Conservation (phyloP, 2,888 invertebrate species). For the Metacarcinus magister region DNA sequence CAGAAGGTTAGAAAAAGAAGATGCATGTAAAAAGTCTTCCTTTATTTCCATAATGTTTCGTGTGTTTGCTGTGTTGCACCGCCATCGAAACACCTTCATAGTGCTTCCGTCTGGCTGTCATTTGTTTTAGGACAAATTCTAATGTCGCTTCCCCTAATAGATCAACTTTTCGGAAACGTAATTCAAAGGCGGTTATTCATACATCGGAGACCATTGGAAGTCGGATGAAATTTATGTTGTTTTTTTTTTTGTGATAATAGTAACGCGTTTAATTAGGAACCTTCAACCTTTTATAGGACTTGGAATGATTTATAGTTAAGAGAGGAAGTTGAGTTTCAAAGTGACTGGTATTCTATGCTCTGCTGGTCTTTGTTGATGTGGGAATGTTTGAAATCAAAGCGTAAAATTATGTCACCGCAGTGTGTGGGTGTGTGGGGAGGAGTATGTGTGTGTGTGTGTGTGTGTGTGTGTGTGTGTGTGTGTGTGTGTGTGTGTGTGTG, state of each 20-base stretch:
- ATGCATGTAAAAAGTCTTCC: too few relatives aligned
- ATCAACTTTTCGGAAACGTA: neutral
- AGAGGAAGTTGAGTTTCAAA: neutral
- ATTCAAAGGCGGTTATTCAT: neutral
- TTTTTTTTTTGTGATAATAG: neutral
- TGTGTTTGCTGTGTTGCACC: too few relatives aligned
- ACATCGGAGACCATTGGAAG: neutral
- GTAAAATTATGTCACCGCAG: neutral
- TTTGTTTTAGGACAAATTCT: too few relatives aligned
- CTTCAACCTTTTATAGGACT: neutral
- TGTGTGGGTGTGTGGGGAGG: neutral
- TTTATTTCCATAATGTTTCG: too few relatives aligned
- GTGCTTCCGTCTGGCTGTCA: too few relatives aligned
- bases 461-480: conserved; percentile 45
- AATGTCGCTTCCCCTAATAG: too few relatives aligned
- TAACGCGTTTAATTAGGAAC: neutral
- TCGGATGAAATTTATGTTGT: neutral
- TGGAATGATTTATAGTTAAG: neutral
- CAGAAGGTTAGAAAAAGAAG: too few relatives aligned
- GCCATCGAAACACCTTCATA: too few relatives aligned
- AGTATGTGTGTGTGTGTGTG: neutral
- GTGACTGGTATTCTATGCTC: neutral
- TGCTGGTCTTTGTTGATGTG: neutral
- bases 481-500: conserved; percentile 55
- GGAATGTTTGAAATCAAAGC: neutral